phyloP scores from a whole-genome alignment of 2,888 invertebrate species.

The Periphyllus acericola region DNA sequence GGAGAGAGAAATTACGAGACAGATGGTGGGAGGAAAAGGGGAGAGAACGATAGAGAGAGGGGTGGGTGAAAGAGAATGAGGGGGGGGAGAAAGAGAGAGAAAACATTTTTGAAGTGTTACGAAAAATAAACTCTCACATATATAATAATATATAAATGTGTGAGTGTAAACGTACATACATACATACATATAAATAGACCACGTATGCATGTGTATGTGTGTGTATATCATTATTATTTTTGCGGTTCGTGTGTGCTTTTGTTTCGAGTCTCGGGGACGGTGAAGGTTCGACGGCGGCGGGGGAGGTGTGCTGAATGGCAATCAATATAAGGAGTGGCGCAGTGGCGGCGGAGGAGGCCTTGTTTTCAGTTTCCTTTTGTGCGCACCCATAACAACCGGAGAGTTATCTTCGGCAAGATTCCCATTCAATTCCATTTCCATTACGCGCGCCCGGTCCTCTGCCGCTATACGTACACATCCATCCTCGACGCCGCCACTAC shows the following conservation, averaged over 20 bases:
- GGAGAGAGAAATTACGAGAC: no score
- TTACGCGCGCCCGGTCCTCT: neutral
- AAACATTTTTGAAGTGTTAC: no score
- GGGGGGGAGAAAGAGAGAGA: no score
- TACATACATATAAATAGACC: no score
- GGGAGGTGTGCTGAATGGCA: constrained; percentile 25
- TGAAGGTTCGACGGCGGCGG: neutral
- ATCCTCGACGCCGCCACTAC: neutral
- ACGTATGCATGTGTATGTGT: neutral
- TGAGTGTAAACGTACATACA: no score
- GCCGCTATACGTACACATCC: neutral
- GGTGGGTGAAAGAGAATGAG: no score
- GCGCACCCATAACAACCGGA: constrained; percentile 1
- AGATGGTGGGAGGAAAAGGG: no score
- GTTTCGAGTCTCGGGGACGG: constrained; percentile 22
- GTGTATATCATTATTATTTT: constrained; percentile 35
- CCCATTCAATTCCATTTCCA: constrained; percentile 55
- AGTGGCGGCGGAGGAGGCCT: constrained; percentile 1
- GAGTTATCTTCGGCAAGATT: constrained; percentile 46
- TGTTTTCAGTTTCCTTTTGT: constrained; percentile 50
- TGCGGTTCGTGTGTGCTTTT: constrained; percentile 36
- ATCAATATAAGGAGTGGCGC: constrained; percentile 39
- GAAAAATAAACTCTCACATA: no score
- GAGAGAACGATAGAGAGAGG: no score
- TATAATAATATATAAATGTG: no score